A percentile compares a stretch with the other conserved stretches of the same genome.
phyloP scores from a whole-genome alignment of 2,113 vertebrate genomes.

The Alosa alosa region DNA sequence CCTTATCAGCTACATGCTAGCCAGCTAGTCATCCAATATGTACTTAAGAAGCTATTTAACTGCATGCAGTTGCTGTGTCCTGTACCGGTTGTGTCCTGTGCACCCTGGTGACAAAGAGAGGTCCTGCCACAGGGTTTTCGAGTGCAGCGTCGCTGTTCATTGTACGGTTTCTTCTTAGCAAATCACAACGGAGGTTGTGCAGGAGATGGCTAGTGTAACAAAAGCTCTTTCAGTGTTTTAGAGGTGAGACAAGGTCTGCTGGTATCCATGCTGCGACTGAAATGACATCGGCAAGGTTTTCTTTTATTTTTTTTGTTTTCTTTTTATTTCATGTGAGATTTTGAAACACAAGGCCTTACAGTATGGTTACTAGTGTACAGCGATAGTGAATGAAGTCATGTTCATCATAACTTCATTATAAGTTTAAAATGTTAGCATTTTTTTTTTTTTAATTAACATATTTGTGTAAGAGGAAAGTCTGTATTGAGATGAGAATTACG shows the following conservation, averaged over 20 bases:
- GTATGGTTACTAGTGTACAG: background rate
- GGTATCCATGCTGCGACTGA: background rate
- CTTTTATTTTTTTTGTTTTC: background rate
- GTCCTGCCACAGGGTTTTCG: background rate
- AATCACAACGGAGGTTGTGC: background rate
- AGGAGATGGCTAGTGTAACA: background rate
- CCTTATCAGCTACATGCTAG: background rate
- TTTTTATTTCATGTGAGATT: background rate
- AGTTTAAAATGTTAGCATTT: background rate
- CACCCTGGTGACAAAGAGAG: background rate
- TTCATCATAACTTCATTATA: background rate
- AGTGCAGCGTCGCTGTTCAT: background rate
- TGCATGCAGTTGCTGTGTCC: constrained; percentile 24
- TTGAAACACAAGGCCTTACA: constrained; percentile 1
- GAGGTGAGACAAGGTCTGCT: background rate
- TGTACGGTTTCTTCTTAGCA: background rate
- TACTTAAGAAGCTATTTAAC: constrained; percentile 1
- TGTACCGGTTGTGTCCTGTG: background rate
- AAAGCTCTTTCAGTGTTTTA: background rate
- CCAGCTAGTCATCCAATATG: constrained; percentile 2
- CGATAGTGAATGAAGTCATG: background rate
- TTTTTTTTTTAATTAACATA: background rate
- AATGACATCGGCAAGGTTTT: background rate
- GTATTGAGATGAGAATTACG: background rate
- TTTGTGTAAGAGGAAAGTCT: background rate